A percentile compares a stretch with the other conserved stretches of the same genome.
phyloP scores from a whole-genome alignment of 2,888 invertebrate genomes.

The Odontocolon sp. region DNA sequence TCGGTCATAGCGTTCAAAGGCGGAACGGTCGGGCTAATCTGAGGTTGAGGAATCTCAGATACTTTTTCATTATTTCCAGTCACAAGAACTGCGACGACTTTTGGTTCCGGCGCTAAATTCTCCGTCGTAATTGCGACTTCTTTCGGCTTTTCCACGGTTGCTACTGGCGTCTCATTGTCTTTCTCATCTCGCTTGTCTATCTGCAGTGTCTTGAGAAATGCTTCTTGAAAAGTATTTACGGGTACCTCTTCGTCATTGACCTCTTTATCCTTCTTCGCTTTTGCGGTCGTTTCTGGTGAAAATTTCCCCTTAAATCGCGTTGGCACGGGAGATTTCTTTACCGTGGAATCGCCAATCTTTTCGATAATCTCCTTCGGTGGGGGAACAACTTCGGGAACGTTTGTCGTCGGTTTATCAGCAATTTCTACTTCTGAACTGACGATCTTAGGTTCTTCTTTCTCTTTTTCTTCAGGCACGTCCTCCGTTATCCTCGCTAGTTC shows the following conservation, averaged over 20 bases:
- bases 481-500: conserved; percentile 46
- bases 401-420: not conserved
- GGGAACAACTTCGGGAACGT: conserved; percentile 15
- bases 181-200: conserved; percentile 66
- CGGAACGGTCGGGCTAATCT: conserved; percentile 54
- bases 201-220: conserved; percentile 73
- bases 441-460: not conserved
- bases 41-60: not conserved
- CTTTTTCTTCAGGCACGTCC: conserved; percentile 19
- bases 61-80: too few species aligned
- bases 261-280: conserved; percentile 68
- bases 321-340: conserved; percentile 58
- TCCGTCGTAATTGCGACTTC: not conserved
- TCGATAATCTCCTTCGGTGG: conserved; percentile 6
- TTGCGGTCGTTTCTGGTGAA: conserved; percentile 66
- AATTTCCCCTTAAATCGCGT: conserved; percentile 69
- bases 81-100: conserved; percentile 14
- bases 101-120: not conserved
- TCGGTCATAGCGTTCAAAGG: conserved; percentile 63
- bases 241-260: conserved; percentile 67
- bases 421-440: not conserved
- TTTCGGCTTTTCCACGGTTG: not conserved
- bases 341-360: not conserved
- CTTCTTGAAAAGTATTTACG: conserved; percentile 74
- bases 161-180: conserved; percentile 1